Conservation (phyloP, 2,888 invertebrate genomes). For the Geophilus truncorum region DNA sequence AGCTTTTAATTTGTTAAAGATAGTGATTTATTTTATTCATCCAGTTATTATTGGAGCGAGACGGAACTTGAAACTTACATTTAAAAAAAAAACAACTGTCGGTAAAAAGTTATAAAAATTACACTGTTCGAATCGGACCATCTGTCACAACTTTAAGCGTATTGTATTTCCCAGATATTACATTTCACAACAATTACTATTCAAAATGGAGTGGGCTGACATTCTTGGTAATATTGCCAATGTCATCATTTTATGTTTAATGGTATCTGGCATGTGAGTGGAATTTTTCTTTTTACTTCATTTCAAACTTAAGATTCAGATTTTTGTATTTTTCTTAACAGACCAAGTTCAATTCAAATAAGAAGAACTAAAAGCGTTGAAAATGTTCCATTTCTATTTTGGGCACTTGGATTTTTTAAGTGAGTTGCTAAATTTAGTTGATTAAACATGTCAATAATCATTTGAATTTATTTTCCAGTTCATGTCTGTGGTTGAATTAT, state of each 20-base stretch:
- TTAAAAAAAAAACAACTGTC: no score
- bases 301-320: not conserved
- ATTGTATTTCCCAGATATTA: not conserved
- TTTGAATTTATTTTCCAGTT: not conserved
- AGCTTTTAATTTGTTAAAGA: no score
- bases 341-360: not conserved
- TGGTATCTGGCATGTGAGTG: not conserved
- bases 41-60: no score
- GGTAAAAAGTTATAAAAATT: no score
- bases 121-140: no score
- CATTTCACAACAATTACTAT: not conserved
- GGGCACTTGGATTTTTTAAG: not conserved
- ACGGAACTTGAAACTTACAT: no score
- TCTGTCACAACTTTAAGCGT: no score
- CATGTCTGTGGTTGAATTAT: not conserved
- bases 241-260: not conserved
- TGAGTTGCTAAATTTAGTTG: no score
- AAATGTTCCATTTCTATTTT: not conserved
- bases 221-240: not conserved
- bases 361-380: not conserved
- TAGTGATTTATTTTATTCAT: no score
- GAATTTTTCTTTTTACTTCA: not conserved
- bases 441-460: no score
- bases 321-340: not conserved
- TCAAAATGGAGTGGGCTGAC: not conserved